Evolutionary conservation across 2,113 vertebrate genomes (phyloP), one percentile per base, ranked within the genome.

Genomic region (Rhizomys pruinosus): DNA sequence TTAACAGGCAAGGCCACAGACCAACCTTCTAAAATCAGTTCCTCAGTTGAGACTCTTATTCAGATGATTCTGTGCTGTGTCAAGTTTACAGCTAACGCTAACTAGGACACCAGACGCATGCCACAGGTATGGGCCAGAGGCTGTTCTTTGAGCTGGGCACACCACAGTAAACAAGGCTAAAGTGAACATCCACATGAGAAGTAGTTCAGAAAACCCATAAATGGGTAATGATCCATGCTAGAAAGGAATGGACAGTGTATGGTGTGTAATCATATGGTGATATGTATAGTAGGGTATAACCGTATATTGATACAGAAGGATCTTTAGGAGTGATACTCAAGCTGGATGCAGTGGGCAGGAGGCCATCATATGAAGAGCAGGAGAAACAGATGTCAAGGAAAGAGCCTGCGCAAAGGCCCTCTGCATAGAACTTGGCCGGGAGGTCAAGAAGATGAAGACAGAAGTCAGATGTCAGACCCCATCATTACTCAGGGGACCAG

Each of bases 221-320:
- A 37, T 15, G 77, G 59, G 32, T 32, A 16, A 20, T 13, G 22
- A 12, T 20, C 32, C 5, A 9, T 4, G 5, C 5, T 66, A 52
- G 76, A 29, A 44, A 89, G 27, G 22, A 73, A 57, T 34, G 6
- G 42, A n/a, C 2, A 16, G 29, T 22, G 1, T 7, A 42, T 7
- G 7, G 42, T 9, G 23, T 47, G 12, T 34, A 15, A 47, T 32
- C 37, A 8, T 2, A 59, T 37, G 55, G 34, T 23, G 3, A 71
- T 34, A 20, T 9, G 32, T 69, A 71, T 42, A 42, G 22, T 7
- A 4, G 1, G 12, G 34, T 39, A 15, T 37, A 29, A 29, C 29
- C 37, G 32, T 44, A 32, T 4, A 20, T 10, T 4, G 12, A 6
- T 12, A 37, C 0, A 47, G 17, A 3, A 10, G 8, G 32, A 7